Evolutionary conservation across 2,797 vertebrate genomes (phyloP), one percentile per base, ranked within the genome.

Genomic region (Ctenopoma kingsleyae): DNA sequence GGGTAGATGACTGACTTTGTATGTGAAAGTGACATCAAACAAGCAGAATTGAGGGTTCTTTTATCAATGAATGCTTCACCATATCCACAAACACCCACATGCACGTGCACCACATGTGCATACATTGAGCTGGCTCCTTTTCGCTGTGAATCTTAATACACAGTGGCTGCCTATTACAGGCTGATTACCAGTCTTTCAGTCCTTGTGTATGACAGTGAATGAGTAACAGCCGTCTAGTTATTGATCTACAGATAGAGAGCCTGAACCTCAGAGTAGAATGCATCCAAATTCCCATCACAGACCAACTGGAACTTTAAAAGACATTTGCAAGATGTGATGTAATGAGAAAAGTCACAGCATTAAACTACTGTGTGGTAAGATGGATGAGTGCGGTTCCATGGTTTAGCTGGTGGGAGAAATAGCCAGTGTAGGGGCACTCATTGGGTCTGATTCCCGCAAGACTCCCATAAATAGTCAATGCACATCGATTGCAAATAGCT

Each of bases 391-490:
- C 30, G 30, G 60, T 62, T 67, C 25, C 0, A 12, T 52, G 78
- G 70, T 78, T 85, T 71, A 60, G 77, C 63, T 83, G 59, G 78
- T 76, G 72, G 81, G 81, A 74, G 83, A 85, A 88, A 89, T 88
- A 76, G 84, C 76, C 72, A 63, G 62, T 65, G 67, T 87, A 78
- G 79, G 79, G 81, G 67, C 73, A 70, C 67, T 83, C 79, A 76
- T 68, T 78, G 77, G 74, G 72, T 80, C 66, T 60, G 71, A 82
- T 73, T 87, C 82, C 83, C 46, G 43, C 80, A 77, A 88, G 84
- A 79, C 70, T 80, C 84, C 80, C 87, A 87, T 91, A 89, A 89
- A 93, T 89, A 91, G 84, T 91, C 87, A 87, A 89, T 85, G 87
- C 61, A 69, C 80, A 85, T 89, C 35, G 86, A 89, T 75, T 85